A percentile compares a stretch with the other conserved stretches of the same genome.
These are phyloP conservation scores for Bombus impatiens DNA, from an alignment of 1,140 invertebrate species.

Conservation along the genomic window DNA sequence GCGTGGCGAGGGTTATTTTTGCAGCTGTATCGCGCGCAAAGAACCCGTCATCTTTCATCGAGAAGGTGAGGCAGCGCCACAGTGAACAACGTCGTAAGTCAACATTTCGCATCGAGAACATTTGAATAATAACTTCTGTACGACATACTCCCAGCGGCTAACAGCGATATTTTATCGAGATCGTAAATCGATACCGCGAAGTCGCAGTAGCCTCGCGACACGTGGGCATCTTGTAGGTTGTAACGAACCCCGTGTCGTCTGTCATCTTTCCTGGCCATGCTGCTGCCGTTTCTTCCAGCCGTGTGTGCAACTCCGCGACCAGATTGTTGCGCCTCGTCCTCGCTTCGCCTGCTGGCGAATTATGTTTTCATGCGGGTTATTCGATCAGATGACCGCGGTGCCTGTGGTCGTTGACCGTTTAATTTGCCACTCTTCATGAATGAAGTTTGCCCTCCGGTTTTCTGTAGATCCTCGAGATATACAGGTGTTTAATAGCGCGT, in stretches of 20 bases:
- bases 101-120: conserved; percentile 36
- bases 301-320: not conserved
- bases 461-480: not conserved
- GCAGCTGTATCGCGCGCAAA: no score
- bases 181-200: conserved; percentile 53
- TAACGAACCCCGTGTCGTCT: conserved; percentile 58
- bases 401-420: conserved; percentile 1
- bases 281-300: conserved; percentile 20
- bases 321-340: no score
- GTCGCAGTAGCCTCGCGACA: conserved; percentile 52
- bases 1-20: not conserved
- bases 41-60: conserved; percentile 12
- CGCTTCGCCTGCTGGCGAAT: not conserved
- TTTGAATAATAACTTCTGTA: conserved; percentile 49
- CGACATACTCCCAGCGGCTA: conserved; percentile 24
- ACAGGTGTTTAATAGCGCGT: not conserved
- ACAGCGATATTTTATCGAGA: conserved; percentile 53
- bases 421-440: not conserved
- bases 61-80: not conserved
- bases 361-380: not conserved
- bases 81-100: conserved; percentile 23
- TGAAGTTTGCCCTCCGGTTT: not conserved
- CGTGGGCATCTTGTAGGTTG: conserved; percentile 53
- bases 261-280: conserved; percentile 52
- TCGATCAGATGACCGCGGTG: not conserved